These are phyloP conservation scores for Benthosema pterotum DNA, from an alignment of 2,797 vertebrate species.

Conservation along the genomic window DNA sequence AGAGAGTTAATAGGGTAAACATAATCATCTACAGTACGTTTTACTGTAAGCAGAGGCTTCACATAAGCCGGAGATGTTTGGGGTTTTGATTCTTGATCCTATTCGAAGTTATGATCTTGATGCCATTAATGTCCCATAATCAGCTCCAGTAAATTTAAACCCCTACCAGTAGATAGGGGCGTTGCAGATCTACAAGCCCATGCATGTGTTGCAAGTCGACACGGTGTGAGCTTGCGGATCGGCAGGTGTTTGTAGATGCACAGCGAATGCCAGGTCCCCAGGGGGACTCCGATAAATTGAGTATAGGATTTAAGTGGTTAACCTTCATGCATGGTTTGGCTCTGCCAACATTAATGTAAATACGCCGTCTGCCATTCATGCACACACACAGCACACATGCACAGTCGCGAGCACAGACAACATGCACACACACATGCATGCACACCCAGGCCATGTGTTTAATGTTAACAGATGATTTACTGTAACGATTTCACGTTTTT, in stretches of 20 bases:
- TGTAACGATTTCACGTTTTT: constrained; percentile 64
- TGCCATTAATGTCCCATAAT: constrained; percentile 55
- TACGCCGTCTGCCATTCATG: not conserved
- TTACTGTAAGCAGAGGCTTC: no score
- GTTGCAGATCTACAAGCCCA: no score
- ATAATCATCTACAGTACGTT: constrained; percentile 16
- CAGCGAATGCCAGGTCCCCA: no score
- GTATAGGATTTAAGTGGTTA: constrained; percentile 16
- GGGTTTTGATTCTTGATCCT: not conserved
- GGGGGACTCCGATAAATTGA: no score
- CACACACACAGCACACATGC: constrained; percentile 18
- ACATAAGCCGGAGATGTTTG: no score
- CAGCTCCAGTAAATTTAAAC: constrained; percentile 3
- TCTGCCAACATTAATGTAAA: constrained; percentile 14
- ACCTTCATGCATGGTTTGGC: constrained; percentile 29
- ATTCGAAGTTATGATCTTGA: constrained; percentile 4
- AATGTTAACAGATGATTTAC: constrained; percentile 57
- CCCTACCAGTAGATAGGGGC: no score
- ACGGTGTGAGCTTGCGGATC: no score
- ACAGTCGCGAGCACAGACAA: not conserved
- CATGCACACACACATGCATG: not conserved
- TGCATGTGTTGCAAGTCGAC: no score
- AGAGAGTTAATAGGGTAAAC: not conserved
- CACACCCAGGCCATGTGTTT: constrained; percentile 33
- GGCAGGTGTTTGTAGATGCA: no score